Evolutionary conservation across 1,140 invertebrate genomes (phyloP), one percentile per base, ranked within the genome.

Genomic region (Drosophila pandora): DNA sequence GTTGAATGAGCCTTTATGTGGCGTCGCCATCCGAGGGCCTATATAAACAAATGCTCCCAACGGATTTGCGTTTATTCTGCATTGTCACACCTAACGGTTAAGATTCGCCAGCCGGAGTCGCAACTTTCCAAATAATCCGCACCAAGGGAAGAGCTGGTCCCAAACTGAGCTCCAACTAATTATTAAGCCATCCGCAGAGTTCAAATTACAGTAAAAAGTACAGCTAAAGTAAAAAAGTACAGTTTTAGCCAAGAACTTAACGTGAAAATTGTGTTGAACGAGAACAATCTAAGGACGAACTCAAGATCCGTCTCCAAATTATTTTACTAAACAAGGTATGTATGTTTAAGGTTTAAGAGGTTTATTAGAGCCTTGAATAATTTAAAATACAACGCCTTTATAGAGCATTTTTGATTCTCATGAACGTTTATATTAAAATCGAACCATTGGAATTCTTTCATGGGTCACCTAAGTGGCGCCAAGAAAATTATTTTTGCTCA

Each of bases 31-130:
- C 64, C 47, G 43, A 62, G 60, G 58, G 75, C 75, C 82, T 87
- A 87, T 87, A 87, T 76, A 87, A 87, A 82, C 74, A 87, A 87
- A 82, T 82, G 79, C 62, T 56, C 71, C 49, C 78, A 62, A 69
- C 79, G 82, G 83, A 87, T 79, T 82, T 88, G 75, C 78, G 79
- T 88, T 87, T 87, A 87, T 87, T 87, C 78, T 71, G 75, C 78
- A 79, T 58, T 88, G 83, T 81, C 68, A 75, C 77, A 78, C 47
- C 81, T 71, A 81, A 85, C 82, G 82, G 69, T 71, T 67, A 78
- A 75, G 63, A 76, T 67, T 75, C 25, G 37, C 53, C 43, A 55
- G 39, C 54, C 58, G 58, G 49, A 50, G 37, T 47, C 9, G 9
- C 13, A 22, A 7, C 1, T 22, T 10, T 21, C 2, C 6, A 9